Evolutionary conservation across 2,113 vertebrate genomes (phyloP).

Genomic region (Sander lucioperca): DNA sequence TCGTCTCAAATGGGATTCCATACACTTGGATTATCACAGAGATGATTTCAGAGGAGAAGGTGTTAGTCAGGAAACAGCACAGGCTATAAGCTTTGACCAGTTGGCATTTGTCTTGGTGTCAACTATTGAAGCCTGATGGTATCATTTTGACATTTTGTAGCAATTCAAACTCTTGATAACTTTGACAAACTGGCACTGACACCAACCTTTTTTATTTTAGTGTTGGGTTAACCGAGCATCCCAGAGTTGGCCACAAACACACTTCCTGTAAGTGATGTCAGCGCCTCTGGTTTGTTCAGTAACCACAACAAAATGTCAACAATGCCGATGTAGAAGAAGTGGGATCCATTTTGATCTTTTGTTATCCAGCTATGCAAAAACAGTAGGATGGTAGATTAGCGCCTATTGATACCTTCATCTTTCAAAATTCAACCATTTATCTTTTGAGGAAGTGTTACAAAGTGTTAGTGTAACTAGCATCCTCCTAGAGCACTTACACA

Average conservation of each 20-base stretch:
- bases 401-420: conserved; percentile 10
- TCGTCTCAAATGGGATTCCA: background rate
- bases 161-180: conserved; percentile 18
- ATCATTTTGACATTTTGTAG: conserved; percentile 27
- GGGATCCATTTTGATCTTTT: background rate
- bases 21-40: background rate
- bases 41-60: background rate
- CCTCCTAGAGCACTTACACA: conserved; percentile 21
- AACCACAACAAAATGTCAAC: background rate
- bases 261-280: background rate
- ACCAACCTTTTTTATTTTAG: background rate
- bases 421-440: conserved; percentile 40
- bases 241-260: too few species aligned
- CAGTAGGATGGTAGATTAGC: background rate
- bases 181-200: background rate
- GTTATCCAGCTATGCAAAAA: conserved; percentile 50
- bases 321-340: background rate
- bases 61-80: background rate
- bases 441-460: conserved; percentile 4
- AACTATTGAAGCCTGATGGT: background rate
- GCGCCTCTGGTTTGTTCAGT: background rate
- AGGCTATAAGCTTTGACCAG: background rate
- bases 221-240: background rate
- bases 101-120: background rate
- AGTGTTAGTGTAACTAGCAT: background rate